Conservation (phyloP, 2,113 vertebrate species). For the Leiothrix lutea region DNA sequence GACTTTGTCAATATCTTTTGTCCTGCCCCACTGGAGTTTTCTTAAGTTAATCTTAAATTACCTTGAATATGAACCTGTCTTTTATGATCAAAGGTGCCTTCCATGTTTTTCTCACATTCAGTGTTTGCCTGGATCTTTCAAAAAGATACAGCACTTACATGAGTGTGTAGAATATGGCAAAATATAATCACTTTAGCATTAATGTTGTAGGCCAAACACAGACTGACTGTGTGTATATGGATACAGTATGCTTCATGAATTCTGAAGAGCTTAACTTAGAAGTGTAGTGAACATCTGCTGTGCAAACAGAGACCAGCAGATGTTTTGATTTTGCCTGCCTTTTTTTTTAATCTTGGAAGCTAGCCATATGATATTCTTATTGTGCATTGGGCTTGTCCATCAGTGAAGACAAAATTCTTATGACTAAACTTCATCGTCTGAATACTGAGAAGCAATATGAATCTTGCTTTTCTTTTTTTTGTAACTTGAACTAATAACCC, state of each 20-base stretch:
- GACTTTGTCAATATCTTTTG: not conserved
- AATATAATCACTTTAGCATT: not conserved
- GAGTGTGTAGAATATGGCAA: not conserved
- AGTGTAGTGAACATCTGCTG: conserved; percentile 37
- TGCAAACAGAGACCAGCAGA: conserved; percentile 15
- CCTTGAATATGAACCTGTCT: not conserved
- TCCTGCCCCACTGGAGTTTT: not conserved
- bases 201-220: not conserved
- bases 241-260: not conserved
- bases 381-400: not conserved
- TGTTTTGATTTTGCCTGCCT: conserved; percentile 43
- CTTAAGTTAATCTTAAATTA: not conserved
- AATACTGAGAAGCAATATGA: not conserved
- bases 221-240: not conserved
- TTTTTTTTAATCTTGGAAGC: not conserved
- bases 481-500: conserved; percentile 50
- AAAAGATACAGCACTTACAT: not conserved
- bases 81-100: not conserved
- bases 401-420: conserved; percentile 18
- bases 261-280: not conserved
- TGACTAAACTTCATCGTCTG: not conserved
- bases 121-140: not conserved
- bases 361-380: not conserved
- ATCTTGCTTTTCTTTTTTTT: conserved; percentile 29
- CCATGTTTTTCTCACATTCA: not conserved